Base-by-base conservation (phyloP, 2,113 vertebrate genomes). In the Accipiter virgatus region DNA sequence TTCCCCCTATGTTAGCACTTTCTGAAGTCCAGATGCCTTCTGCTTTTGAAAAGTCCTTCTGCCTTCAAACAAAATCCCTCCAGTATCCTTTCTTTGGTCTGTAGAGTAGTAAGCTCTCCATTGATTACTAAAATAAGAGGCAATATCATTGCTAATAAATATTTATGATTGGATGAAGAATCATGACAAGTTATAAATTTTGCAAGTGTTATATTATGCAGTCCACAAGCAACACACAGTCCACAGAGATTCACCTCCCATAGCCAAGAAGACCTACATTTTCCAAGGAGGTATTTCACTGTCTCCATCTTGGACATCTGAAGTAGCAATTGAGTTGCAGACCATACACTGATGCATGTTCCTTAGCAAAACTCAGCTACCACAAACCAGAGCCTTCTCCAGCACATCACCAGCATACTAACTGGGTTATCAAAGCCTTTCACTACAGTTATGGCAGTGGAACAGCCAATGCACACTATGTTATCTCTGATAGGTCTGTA, bases 401-500 rank as follows among this genome's bases (percentile, higher is more conserved):
- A 65, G 61, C 14, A 36, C 29, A 23, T 62, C 63, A 38, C 34
- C 31, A 72, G 29, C 15, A 14, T 12, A 8, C 21, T n/a, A n/a
- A 22, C 25, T 23, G 34, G 29, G n/a, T 13, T 45, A 32, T 16
- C 36, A 36, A 71, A 81, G 47, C 20, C 36, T 43, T 82, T 36
- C 21, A 18, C 50, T 11, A 31, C 19, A 59, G 48, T 21, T 26
- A 9, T 8, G 36, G 55, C 36, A 53, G 42, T 3, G 2, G 52
- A 16, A 34, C 16, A 47, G 17, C 11, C 72, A 14, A 9, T 5
- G 8, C n/a, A 65, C 22, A 5, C 17, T 16, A 3, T 0, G 0
- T 25, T 68, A 7, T 80, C 43, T 86, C 48, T 40, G 29, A 34
- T 13, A 45, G 62, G 25, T 55, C 27, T 43, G 4, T 22, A 12